Evolutionary conservation across 35 echinoderm and acorn worm species (phyloP), one percentile per base, ranked within the genome.

Genomic region (Stichopus chloronotus): DNA sequence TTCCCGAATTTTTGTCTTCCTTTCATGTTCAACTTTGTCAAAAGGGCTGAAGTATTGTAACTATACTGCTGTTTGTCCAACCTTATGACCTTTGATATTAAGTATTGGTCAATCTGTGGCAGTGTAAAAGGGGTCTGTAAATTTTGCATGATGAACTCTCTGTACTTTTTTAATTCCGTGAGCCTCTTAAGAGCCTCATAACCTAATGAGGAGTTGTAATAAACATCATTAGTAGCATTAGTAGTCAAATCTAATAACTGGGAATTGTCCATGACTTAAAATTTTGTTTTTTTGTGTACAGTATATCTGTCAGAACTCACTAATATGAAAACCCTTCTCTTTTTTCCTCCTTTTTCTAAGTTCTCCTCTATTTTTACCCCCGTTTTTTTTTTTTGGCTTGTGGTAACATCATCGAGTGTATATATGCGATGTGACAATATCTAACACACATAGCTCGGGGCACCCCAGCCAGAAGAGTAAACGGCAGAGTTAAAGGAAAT

Each of bases 371-470:
- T 65, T 71, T 68, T 89, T 63, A 53, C 30, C 17, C n/a, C 55
- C 23, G 52, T 71, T 71, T 89, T 89, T 53, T 89, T 53, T 54
- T 56, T 53, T 19, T 85, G 82, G 21, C 87, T 89, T 89, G 87
- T 89, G 57, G 22, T 71, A 65, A 89, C 87, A 89, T 55, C 59
- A 89, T 71, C 9, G 30, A 89, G 65, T 71, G 52, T 89, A 88
- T 69, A 60, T 88, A 89, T 72, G 21, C 9, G 87, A 89, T 89
- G 57, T 89, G 87, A 89, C 87, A 89, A 89, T 89, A 52, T 89
- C 65, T 71, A 89, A 89, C 65, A 55, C 87, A 89, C 87, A 89
- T 89, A 89, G 87, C 87, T 89, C 21, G 59, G 65, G 87, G 87
- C 87, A 54, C 30, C 87, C 61, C 61, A 53, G 59, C 87, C 61